Base-by-base conservation (phyloP, 1,140 invertebrate species). In the Tribolium madens region DNA sequence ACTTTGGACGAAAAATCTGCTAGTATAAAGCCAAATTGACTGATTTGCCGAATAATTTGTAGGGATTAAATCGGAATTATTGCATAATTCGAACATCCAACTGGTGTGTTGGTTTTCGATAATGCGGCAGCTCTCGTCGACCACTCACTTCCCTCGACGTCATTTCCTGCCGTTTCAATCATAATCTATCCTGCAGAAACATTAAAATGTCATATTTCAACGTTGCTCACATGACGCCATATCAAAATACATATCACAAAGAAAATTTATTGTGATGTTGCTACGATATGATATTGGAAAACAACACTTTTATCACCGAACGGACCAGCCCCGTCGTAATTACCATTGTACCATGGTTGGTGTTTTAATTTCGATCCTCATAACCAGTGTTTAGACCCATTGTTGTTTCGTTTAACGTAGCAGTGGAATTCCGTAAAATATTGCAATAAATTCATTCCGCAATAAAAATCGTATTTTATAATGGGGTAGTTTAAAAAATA, bases 171-270 rank as follows among this genome's bases (percentile, higher is more conserved):
- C 47, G 47, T 72, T 72, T 72, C 70, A 72, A 72, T 72, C 70
- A 72, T 72, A 72, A 72, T 72, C 70, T 72, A 72, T 72, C 70
- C 70, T 64, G 57, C 57, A 72, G 46, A 53, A 48, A 72, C 47
- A 53, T 72, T 72, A 53, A 72, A 72, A 72, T 18, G 70, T 72
- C 70, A 72, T 52, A 53, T 64, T 64, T 64, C 57, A 64, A 14
- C 57, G 57, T 14, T 64, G 57, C 57, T 64, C 57, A 26, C 57
- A 64, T 64, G 57, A 64, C 57, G 57, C 57, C 57, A 64, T 64
- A 64, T 64, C 57, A 64, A 64, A 64, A 64, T 64, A 64, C 57
- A 64, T 26, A 64, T 64, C 57, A 26, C 57, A 64, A 64, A 64
- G 33, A 64, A 64, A 64, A 64, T 64, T 64, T 64, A 64, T 64